Conservation (phyloP, 2,888 invertebrate genomes). For the Agrilus cyanescens region DNA sequence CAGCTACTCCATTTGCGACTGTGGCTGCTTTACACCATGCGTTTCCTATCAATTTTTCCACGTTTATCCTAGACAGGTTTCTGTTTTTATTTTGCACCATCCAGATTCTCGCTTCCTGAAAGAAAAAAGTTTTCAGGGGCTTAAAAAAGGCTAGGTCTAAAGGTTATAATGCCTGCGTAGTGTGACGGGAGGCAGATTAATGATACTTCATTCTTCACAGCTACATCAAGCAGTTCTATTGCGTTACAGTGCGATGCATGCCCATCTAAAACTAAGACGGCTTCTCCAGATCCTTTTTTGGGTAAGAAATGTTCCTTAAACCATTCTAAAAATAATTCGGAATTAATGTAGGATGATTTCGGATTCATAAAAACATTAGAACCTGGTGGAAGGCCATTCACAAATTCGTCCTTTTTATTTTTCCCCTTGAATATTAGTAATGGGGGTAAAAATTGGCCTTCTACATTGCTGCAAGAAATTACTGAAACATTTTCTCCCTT, state of each 20-base stretch:
- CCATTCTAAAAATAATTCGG: slow-evolving; percentile 3
- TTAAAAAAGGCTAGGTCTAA: slow-evolving; percentile 11
- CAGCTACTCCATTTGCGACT: slow-evolving; percentile 8
- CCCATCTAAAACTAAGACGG: slow-evolving; percentile 1
- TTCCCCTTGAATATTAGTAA: slow-evolving; percentile 19
- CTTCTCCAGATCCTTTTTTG: slow-evolving; percentile 1
- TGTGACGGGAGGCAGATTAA: slow-evolving; percentile 6
- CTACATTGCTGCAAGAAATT: slow-evolving; percentile 25
- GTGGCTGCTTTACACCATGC: slow-evolving; percentile 12
- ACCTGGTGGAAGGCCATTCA: slow-evolving; percentile 4
- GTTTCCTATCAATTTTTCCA: slow-evolving; percentile 3
- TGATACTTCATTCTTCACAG: slow-evolving; percentile 2
- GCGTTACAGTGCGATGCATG: slow-evolving; percentile 4
- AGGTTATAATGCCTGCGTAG: slow-evolving; percentile 16
- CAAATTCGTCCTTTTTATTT: slow-evolving; percentile 2
- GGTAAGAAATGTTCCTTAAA: slow-evolving; percentile 3
- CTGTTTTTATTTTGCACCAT: not conserved
- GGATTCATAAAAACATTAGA: slow-evolving; percentile 3
- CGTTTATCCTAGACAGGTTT: slow-evolving; percentile 1
- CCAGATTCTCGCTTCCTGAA: not conserved
- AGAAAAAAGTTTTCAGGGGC: slow-evolving; percentile 4
- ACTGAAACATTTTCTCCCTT: slow-evolving; percentile 22
- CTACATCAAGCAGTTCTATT: slow-evolving; percentile 3
- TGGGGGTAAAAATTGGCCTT: slow-evolving; percentile 22
- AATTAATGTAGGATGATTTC: slow-evolving; percentile 4